Percentiles rank a stretch among this genome's conserved stretches.
phyloP scores from a whole-genome alignment of 2,888 invertebrate species.

The Drosophila monieri region DNA sequence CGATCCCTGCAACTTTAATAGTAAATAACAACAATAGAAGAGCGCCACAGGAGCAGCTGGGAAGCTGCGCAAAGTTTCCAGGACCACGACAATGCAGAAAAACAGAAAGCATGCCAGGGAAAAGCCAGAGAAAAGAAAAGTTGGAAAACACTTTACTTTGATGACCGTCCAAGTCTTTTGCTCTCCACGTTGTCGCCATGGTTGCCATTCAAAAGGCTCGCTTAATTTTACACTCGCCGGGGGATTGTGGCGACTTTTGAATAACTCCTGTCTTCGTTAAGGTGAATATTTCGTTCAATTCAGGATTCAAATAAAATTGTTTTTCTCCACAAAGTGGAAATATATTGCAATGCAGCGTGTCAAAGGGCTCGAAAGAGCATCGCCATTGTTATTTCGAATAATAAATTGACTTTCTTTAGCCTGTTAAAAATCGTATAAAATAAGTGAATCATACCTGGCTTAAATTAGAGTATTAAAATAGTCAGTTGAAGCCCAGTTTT shows the following conservation, averaged over 20 bases:
- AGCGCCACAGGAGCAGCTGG: slow-evolving; percentile 56
- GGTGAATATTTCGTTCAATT: slow-evolving; percentile 29
- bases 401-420: too few species aligned
- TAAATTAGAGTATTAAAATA: slow-evolving; percentile 2
- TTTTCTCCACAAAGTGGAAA: background rate
- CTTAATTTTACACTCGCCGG: slow-evolving; percentile 41
- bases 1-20: slow-evolving; percentile 68
- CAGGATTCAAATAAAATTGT: slow-evolving; percentile 6
- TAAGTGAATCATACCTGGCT: background rate
- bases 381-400: background rate
- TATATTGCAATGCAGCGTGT: slow-evolving; percentile 3
- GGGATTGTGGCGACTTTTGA: slow-evolving; percentile 39
- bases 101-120: background rate
- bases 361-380: background rate
- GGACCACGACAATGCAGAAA: slow-evolving; percentile 20
- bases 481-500: background rate
- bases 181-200: slow-evolving; percentile 49
- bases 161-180: slow-evolving; percentile 53
- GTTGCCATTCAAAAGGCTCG: slow-evolving; percentile 44
- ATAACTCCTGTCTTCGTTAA: slow-evolving; percentile 31
- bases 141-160: slow-evolving; percentile 73
- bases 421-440: background rate
- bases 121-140: slow-evolving; percentile 50
- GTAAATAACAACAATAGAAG: slow-evolving; percentile 74
- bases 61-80: slow-evolving; percentile 27